Percentiles rank a stretch among this genome's conserved stretches.
phyloP scores from a whole-genome alignment of 2,113 vertebrate genomes.

The Lophura nycthemera region DNA sequence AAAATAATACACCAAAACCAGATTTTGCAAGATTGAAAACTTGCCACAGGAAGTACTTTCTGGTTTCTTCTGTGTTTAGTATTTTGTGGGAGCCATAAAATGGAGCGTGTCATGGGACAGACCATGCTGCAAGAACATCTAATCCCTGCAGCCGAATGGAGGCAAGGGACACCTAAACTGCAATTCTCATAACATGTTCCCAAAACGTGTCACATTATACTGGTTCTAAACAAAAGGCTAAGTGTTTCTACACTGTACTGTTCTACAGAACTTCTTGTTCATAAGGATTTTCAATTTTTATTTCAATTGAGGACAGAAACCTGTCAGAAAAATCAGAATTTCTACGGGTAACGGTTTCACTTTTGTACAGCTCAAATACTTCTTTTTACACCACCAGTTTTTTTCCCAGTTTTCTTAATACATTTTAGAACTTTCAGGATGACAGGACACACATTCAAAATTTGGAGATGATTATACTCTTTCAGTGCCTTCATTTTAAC shows the following conservation, averaged over 20 bases:
- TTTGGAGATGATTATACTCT: neutral
- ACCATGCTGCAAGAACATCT: neutral
- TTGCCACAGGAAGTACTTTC: neutral
- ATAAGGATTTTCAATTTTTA: neutral
- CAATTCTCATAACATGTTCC: neutral
- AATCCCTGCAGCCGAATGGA: neutral
- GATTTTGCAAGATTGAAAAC: neutral
- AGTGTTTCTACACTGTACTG: neutral
- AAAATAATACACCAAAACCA: neutral
- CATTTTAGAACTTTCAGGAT: neutral
- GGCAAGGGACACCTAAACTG: neutral
- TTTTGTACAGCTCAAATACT: neutral
- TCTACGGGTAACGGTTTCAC: neutral
- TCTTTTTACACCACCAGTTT: neutral
- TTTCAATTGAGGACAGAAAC: neutral
- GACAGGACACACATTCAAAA: neutral
- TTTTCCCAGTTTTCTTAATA: neutral
- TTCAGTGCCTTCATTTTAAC: neutral
- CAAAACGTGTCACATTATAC: neutral
- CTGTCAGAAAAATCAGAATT: neutral
- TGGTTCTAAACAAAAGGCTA: neutral
- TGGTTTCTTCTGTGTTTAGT: neutral
- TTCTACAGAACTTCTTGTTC: neutral
- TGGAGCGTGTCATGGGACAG: rapidly evolving
- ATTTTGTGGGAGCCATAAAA: neutral